These are phyloP conservation scores for Drosophila neotestacea DNA, from an alignment of 2,888 invertebrate genomes.

Conservation along the genomic window DNA sequence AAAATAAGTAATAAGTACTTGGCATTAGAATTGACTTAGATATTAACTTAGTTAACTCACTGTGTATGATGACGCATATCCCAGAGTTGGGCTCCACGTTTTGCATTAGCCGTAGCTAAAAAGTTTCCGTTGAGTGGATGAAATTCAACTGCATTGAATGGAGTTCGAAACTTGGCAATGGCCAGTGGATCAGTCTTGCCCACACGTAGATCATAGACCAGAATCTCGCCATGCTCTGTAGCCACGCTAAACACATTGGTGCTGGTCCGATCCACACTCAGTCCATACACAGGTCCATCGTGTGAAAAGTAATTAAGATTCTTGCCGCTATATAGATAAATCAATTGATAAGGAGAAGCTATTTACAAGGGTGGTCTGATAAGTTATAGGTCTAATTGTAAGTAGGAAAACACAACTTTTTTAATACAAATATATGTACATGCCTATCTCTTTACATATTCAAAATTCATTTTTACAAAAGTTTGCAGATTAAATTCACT, in stretches of 20 bases:
- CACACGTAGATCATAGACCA: constrained; percentile 91
- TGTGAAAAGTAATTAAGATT: constrained; percentile 92
- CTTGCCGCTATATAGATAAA: constrained; percentile 81
- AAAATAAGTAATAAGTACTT: constrained; percentile 37
- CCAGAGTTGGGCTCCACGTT: constrained; percentile 95
- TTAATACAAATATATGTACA: too few species aligned
- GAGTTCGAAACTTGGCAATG: constrained; percentile 88
- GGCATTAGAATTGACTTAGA: too few species aligned
- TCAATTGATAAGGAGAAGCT: background rate
- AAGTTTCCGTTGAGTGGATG: constrained; percentile 93
- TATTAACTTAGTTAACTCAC: constrained; percentile 85
- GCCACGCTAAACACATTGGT: constrained; percentile 94
- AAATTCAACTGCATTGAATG: constrained; percentile 98
- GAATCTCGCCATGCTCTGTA: constrained; percentile 95
- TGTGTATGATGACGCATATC: constrained; percentile 93
- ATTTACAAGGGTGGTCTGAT: too few species aligned
- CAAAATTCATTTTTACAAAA: too few species aligned
- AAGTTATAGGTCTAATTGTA: too few species aligned
- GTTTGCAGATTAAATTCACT: too few species aligned
- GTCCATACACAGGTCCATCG: constrained; percentile 95
- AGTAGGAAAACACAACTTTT: too few species aligned
- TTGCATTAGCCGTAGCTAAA: constrained; percentile 95
- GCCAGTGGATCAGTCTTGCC: constrained; percentile 85
- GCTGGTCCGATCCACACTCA: constrained; percentile 89
- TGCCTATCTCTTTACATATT: too few species aligned